phyloP scores from a whole-genome alignment of 2,113 vertebrate genomes.

The Miniopterus natalensis region DNA sequence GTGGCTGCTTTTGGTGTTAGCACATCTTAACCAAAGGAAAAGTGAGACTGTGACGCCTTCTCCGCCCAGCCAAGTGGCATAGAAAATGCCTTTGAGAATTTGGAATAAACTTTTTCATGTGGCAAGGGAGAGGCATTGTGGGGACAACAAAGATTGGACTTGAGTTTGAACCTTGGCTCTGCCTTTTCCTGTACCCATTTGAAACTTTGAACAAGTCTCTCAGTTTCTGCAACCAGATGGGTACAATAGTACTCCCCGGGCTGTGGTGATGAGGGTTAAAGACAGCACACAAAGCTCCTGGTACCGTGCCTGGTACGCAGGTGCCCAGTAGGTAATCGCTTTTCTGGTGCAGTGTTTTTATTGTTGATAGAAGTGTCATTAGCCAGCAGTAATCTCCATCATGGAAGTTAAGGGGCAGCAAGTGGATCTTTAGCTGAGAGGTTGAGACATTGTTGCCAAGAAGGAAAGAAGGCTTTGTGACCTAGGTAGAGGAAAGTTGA shows the following conservation, averaged over 20 bases:
- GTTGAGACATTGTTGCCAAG: background rate
- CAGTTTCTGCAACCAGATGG: background rate
- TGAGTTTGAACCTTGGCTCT: conserved; percentile 7
- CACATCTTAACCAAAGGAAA: background rate
- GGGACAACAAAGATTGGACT: background rate
- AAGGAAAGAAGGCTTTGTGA: background rate
- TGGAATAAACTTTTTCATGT: background rate
- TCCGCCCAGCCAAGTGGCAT: background rate
- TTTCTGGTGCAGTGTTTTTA: background rate
- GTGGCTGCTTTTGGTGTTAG: background rate
- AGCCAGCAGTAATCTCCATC: background rate
- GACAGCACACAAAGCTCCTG: background rate
- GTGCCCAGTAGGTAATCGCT: background rate
- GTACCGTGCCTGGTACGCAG: accelerated
- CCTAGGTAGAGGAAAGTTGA: background rate
- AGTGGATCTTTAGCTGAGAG: conserved; percentile 12
- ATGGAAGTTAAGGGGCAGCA: background rate
- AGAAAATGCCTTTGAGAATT: background rate
- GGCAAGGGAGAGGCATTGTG: background rate
- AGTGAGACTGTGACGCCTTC: background rate
- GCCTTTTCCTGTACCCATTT: background rate
- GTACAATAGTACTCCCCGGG: background rate
- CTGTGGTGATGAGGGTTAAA: background rate
- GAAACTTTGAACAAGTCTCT: background rate
- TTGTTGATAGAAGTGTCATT: background rate